A percentile compares a stretch with the other conserved stretches of the same genome.
Conservation (phyloP, 2,888 invertebrate genomes). For the Hylaea fasciaria region DNA sequence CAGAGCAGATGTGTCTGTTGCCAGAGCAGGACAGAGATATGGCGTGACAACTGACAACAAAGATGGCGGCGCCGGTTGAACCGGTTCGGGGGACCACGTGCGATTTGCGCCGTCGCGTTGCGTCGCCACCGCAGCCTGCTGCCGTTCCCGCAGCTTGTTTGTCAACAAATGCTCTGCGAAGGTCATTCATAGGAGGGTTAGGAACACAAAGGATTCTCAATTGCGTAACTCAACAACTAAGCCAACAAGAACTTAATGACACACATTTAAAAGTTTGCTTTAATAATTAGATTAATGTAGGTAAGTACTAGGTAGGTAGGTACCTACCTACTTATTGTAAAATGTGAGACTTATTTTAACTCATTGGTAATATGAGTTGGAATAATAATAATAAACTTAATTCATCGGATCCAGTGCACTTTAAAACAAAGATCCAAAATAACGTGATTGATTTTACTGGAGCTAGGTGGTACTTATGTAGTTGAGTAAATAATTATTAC, state of each 20-base stretch:
- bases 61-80: slow-evolving; percentile 80
- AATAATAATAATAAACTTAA: no score
- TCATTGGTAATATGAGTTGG: no score
- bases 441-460: slow-evolving; percentile 6
- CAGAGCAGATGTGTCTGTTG: slow-evolving; percentile 50
- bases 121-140: slow-evolving; percentile 55
- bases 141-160: slow-evolving; percentile 78
- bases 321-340: background rate
- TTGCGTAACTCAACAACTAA: slow-evolving; percentile 56
- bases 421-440: background rate
- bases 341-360: no score
- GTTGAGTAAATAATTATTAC: no score
- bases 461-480: no score
- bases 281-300: slow-evolving; percentile 43
- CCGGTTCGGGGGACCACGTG: slow-evolving; percentile 80
- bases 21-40: slow-evolving; percentile 62
- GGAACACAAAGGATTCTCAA: slow-evolving; percentile 68
- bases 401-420: background rate
- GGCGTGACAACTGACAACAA: slow-evolving; percentile 84
- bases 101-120: slow-evolving; percentile 56
- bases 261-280: slow-evolving; percentile 32
- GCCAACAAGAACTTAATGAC: slow-evolving; percentile 31
- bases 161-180: slow-evolving; percentile 82
- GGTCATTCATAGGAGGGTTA: slow-evolving; percentile 75
- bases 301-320: background rate